phyloP scores from a whole-genome alignment of 2,888 invertebrate species.

The Melanotus villosus region DNA sequence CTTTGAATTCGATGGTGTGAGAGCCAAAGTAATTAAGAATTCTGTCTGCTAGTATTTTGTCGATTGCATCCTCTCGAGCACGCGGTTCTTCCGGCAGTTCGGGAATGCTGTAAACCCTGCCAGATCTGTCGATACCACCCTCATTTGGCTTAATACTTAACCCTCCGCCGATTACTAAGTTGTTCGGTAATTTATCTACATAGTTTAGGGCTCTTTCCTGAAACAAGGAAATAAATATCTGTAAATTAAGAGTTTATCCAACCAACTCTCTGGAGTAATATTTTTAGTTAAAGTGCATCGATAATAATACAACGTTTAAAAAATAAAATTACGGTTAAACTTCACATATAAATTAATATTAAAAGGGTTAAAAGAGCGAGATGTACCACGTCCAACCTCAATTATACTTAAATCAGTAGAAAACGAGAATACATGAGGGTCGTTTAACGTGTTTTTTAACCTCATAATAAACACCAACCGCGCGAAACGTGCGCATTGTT shows the following conservation, averaged over 20 bases:
- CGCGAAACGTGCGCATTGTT: background rate
- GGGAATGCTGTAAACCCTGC: slow-evolving; percentile 64
- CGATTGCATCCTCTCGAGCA: slow-evolving; percentile 80
- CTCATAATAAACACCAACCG: background rate
- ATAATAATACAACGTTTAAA: too few species aligned
- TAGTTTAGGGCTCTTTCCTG: slow-evolving; percentile 81
- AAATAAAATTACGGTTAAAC: too few species aligned
- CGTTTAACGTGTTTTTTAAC: background rate
- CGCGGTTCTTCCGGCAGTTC: slow-evolving; percentile 79
- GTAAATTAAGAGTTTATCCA: too few species aligned
- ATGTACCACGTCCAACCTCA: background rate
- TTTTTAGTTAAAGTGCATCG: too few species aligned
- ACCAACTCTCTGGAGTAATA: too few species aligned
- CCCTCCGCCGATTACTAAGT: slow-evolving; percentile 76
- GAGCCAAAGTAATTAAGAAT: slow-evolving; percentile 83
- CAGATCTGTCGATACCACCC: slow-evolving; percentile 58
- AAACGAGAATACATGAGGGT: background rate
- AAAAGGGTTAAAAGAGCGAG: too few species aligned
- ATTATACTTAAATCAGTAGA: background rate
- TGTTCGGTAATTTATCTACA: slow-evolving; percentile 75
- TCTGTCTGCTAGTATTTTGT: slow-evolving; percentile 78
- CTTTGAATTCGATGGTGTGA: slow-evolving; percentile 85
- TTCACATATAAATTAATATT: too few species aligned
- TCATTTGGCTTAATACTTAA: slow-evolving; percentile 71
- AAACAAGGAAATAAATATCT: slow-evolving; percentile 53